Percentiles rank a stretch among this genome's conserved stretches.
Conservation (phyloP, 2,113 vertebrate genomes). For the Pithys albifrons region DNA sequence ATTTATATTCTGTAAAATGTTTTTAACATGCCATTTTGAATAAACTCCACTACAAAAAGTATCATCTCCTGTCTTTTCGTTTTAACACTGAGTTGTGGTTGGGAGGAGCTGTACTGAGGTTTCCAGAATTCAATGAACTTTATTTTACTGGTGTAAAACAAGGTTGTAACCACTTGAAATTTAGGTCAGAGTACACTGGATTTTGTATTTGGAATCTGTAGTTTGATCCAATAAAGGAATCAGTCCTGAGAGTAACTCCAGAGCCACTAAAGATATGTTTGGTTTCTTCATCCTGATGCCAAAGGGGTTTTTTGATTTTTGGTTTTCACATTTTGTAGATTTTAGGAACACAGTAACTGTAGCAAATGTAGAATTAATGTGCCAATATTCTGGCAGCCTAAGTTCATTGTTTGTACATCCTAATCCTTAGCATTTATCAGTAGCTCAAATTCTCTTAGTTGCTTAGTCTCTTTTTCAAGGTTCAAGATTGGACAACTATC, state of each 20-base stretch:
- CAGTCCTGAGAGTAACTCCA: not conserved
- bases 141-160: not conserved
- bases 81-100: not conserved
- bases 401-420: too few species aligned
- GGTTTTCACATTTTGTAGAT: too few species aligned
- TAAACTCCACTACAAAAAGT: not conserved
- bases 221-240: not conserved
- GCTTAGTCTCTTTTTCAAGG: too few species aligned
- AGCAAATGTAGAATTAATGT: too few species aligned
- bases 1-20: slow-evolving; percentile 15
- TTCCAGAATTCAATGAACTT: not conserved
- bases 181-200: not conserved
- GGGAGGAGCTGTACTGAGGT: not conserved
- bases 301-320: too few species aligned
- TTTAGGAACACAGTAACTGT: too few species aligned
- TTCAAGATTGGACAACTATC: too few species aligned
- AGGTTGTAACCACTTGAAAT: not conserved
- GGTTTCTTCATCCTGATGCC: not conserved
- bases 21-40: not conserved
- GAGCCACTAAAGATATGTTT: not conserved
- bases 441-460: too few species aligned
- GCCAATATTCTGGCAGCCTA: too few species aligned
- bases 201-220: not conserved
- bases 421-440: too few species aligned
- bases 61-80: not conserved